Evolutionary conservation across 1,140 invertebrate species (phyloP), one percentile per base, ranked within the genome.

Genomic region (Neoseiulus cucumeris): DNA sequence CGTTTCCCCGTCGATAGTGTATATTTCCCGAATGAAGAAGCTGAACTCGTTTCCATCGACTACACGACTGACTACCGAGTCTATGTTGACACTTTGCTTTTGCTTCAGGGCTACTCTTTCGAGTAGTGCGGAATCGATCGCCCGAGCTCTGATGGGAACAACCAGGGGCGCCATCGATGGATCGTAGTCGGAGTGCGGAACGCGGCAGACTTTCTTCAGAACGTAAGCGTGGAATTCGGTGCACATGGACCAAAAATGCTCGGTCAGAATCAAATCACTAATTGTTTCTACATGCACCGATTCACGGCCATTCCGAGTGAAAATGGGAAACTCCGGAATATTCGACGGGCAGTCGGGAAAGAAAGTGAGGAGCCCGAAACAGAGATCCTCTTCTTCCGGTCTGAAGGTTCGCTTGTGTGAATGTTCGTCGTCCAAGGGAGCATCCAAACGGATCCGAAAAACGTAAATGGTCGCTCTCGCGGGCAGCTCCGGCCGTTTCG

Each of bases 361-460:
- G 22, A 59, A 59, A 2, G 51, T 59, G 51, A 59, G 51, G 33
- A 59, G 25, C 14, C 51, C 51, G 33, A 59, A 59, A 59, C 51
- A 59, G 25, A 59, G 33, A 4, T 25, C 25, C 51, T 59, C 51
- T 2, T 59, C 22, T 25, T 33, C 51, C 17, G 33, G 25, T 17
- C 22, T 59, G 22, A 59, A 59, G 17, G 33, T 25, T 9, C 22
- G 14, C 4, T 33, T 12, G 9, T 59, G 51, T 29, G 14, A 59
- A 59, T 59, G 14, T 20, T 59, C 51, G 33, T 59, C 51, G 4
- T 14, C 14, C 25, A 59, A 25, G 25, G 51, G 51, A 25, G 17
- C 22, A 5, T 59, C 14, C 2, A 59, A 20, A 25, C 25, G 17
- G 9, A 25, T 59, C 14, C 51, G 17, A 25, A 59, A 59, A 20